Conservation (phyloP, 2,113 vertebrate species). For the Proteles cristata region DNA sequence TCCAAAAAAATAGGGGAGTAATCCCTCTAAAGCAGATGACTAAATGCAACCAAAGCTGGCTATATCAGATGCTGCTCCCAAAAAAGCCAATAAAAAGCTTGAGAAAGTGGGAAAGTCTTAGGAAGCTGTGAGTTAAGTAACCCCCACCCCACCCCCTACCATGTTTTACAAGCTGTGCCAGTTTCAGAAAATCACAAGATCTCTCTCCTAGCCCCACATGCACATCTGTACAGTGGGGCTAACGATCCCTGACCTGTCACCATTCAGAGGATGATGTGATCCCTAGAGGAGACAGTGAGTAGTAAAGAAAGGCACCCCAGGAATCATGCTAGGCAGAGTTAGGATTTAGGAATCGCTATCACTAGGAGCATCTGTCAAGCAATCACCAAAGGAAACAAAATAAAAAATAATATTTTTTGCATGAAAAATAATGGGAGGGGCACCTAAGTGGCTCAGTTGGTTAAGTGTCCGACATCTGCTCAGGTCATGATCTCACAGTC, state of each 20-base stretch:
- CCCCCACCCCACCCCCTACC: not conserved
- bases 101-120: conserved; percentile 8
- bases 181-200: not conserved
- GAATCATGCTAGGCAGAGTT: not conserved
- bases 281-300: not conserved
- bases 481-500: too few relatives aligned
- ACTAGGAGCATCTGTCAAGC: not conserved
- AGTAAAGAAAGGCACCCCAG: not conserved
- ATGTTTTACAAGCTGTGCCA: not conserved
- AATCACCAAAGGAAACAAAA: not conserved
- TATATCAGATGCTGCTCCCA: not conserved
- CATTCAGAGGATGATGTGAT: not conserved
- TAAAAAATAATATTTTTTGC: not conserved
- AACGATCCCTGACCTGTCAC: not conserved
- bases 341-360: not conserved
- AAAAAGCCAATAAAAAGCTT: conserved; percentile 52
- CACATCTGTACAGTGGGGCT: conserved; percentile 47
- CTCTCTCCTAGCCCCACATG: conserved; percentile 18
- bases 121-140: not conserved
- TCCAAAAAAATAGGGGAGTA: not conserved
- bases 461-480: too few relatives aligned
- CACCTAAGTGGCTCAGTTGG: too few relatives aligned
- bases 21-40: not conserved
- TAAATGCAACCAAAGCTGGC: not conserved
- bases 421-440: not conserved